phyloP scores from a whole-genome alignment of 2,888 invertebrate genomes.

The Dryadula phaetusa region DNA sequence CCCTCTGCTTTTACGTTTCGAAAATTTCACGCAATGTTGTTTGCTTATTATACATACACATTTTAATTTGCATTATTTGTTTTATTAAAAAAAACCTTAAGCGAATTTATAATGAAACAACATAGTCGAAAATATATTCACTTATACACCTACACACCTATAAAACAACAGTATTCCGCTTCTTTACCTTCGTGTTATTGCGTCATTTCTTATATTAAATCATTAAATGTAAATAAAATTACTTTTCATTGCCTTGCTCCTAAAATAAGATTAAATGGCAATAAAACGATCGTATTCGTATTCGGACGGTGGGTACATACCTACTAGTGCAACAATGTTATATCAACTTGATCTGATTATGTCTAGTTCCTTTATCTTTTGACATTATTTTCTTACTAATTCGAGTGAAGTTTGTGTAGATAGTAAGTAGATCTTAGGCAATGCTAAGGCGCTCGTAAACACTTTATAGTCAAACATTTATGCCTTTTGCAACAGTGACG shows the following conservation, averaged over 20 bases:
- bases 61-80: conserved; percentile 6
- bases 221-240: conserved; percentile 36
- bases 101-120: conserved; percentile 33
- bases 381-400: conserved; percentile 29
- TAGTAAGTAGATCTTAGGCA: conserved; percentile 35
- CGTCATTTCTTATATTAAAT: conserved; percentile 34
- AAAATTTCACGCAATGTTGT: conserved; percentile 16
- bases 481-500: conserved; percentile 36
- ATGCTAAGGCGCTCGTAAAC: conserved; percentile 35
- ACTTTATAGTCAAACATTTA: conserved; percentile 34
- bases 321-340: conserved; percentile 34
- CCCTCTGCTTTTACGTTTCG: conserved; percentile 3
- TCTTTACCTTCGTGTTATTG: conserved; percentile 26
- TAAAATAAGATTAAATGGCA: conserved; percentile 37
- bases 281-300: conserved; percentile 35
- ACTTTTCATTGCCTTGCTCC: conserved; percentile 34
- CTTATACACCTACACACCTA: conserved; percentile 30
- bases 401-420: conserved; percentile 33
- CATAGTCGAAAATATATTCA: conserved; percentile 24
- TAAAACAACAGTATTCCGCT: conserved; percentile 33
- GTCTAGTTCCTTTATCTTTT: conserved; percentile 36
- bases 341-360: conserved; percentile 32
- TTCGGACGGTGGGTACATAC: conserved; percentile 26
- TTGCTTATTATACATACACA: background rate
- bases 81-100: conserved; percentile 9